Percentiles rank a stretch among this genome's conserved stretches.
phyloP scores from a whole-genome alignment of 2,888 invertebrate species.

The Deilephila elpenor region DNA sequence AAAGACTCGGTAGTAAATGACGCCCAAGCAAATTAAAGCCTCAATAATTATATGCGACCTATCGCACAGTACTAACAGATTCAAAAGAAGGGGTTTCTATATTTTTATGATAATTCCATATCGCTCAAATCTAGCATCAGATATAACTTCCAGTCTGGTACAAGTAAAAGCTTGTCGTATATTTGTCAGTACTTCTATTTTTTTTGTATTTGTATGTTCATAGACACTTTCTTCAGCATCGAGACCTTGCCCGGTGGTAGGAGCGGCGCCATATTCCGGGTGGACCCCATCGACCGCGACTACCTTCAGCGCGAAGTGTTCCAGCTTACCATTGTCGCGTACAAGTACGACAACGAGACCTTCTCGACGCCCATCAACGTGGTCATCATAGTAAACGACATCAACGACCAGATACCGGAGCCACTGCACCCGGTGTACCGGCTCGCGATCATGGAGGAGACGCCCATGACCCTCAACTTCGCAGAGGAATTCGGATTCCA shows the following conservation, averaged over 20 bases:
- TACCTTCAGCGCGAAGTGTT: slow-evolving; percentile 73
- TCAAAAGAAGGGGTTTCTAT: no score
- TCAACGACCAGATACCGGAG: slow-evolving; percentile 88
- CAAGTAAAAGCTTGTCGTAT: no score
- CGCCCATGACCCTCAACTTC: slow-evolving; percentile 75
- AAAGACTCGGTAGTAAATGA: no score
- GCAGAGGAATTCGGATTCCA: slow-evolving; percentile 78
- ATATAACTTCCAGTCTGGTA: no score
- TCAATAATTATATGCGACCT: no score
- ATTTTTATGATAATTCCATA: no score
- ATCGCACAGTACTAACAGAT: no score
- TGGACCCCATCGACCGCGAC: slow-evolving; percentile 78
- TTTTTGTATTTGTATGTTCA: slow-evolving; percentile 34
- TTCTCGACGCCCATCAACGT: slow-evolving; percentile 63
- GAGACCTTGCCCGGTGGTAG: slow-evolving; percentile 61
- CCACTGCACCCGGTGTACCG: slow-evolving; percentile 66
- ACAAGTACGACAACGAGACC: slow-evolving; percentile 66
- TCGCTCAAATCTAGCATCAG: no score
- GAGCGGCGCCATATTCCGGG: slow-evolving; percentile 64
- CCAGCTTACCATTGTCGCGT: slow-evolving; percentile 75
- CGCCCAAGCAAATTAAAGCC: no score
- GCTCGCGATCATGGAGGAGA: slow-evolving; percentile 81
- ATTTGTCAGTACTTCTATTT: no score
- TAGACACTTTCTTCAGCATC: slow-evolving; percentile 72
- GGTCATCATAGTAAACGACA: slow-evolving; percentile 79